Evolutionary conservation across 2,888 invertebrate species (phyloP).

Genomic region (Hoplodrina blanda): DNA sequence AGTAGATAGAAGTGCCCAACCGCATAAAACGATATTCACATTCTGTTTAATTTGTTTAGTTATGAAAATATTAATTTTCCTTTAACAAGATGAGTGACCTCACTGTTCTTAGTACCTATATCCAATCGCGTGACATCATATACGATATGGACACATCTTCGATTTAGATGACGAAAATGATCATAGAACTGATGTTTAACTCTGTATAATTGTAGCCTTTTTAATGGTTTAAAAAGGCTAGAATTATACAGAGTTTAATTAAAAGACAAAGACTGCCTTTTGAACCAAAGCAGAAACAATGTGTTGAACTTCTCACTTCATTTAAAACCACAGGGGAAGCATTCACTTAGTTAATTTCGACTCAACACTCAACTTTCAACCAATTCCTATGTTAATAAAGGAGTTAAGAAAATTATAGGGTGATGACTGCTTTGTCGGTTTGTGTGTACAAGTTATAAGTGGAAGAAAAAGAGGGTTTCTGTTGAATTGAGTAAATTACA

Average conservation of each 20-base stretch:
- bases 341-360: constrained; percentile 54
- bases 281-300: constrained; percentile 27
- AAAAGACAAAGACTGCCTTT: constrained; percentile 12
- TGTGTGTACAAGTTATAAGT: constrained; percentile 12
- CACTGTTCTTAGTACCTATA: no score
- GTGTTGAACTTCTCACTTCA: constrained; percentile 53
- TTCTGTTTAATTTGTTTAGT: no score
- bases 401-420: constrained; percentile 54
- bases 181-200: no score
- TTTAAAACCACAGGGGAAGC: constrained; percentile 55
- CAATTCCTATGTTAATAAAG: constrained; percentile 60
- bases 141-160: no score
- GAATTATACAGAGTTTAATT: constrained; percentile 3
- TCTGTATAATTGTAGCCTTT: no score
- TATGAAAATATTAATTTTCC: no score
- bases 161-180: not conserved
- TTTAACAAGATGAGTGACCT: no score
- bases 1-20: no score
- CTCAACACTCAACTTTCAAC: constrained; percentile 54
- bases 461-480: not conserved
- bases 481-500: not conserved
- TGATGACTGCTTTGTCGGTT: constrained; percentile 30
- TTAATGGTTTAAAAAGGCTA: not conserved
- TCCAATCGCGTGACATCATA: no score
- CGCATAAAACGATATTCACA: no score